phyloP scores from a whole-genome alignment of 2,888 invertebrate genomes.

The Erebia epiphron region DNA sequence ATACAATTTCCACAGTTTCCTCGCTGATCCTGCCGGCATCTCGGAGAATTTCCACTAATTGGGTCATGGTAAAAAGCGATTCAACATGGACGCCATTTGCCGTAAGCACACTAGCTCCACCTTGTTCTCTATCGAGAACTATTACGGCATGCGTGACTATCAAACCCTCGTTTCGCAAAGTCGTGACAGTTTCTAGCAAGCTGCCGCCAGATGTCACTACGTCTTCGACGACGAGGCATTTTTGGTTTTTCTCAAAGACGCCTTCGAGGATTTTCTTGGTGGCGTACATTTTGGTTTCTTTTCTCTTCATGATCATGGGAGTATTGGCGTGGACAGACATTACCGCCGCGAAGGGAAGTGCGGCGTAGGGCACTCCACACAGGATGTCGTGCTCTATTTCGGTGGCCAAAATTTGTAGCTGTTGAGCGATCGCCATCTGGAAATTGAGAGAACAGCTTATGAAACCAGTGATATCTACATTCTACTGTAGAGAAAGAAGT shows the following conservation, averaged over 20 bases:
- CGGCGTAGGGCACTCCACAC: slow-evolving; percentile 99
- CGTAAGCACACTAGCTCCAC: slow-evolving; percentile 89
- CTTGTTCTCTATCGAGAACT: slow-evolving; percentile 96
- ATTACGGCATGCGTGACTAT: slow-evolving; percentile 91
- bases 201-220: slow-evolving; percentile 97
- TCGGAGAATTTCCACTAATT: slow-evolving; percentile 84
- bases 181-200: slow-evolving; percentile 93
- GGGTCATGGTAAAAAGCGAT: slow-evolving; percentile 86
- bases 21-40: slow-evolving; percentile 85
- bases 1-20: slow-evolving; percentile 66
- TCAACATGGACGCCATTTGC: slow-evolving; percentile 87
- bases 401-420: slow-evolving; percentile 58
- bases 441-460: slow-evolving; percentile 35
- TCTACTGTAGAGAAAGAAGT: no score
- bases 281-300: slow-evolving; percentile 97
- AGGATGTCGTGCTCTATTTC: slow-evolving; percentile 84
- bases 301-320: slow-evolving; percentile 95
- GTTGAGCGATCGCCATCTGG: slow-evolving; percentile 65
- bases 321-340: slow-evolving; percentile 87
- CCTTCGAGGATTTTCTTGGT: slow-evolving; percentile 98
- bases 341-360: slow-evolving; percentile 95
- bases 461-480: no score
- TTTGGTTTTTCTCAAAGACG: slow-evolving; percentile 84
- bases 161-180: slow-evolving; percentile 85
- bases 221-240: slow-evolving; percentile 96